These are phyloP conservation scores for Chaitophorus viminalis DNA, from an alignment of 2,888 invertebrate genomes.

Conservation along the genomic window DNA sequence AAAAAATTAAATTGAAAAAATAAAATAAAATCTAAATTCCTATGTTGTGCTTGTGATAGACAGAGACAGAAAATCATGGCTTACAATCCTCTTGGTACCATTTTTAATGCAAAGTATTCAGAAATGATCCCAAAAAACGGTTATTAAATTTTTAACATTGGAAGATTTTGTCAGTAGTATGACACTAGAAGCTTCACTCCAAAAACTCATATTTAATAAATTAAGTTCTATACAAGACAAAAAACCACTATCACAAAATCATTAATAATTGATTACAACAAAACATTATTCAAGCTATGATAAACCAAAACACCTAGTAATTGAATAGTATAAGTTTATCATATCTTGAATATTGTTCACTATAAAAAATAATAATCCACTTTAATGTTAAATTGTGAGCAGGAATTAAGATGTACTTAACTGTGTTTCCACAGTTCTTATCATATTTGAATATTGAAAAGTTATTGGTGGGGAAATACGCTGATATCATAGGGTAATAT, in stretches of 20 bases:
- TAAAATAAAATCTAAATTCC: too few relatives aligned
- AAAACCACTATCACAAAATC: background rate
- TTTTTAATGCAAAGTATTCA: constrained; percentile 60
- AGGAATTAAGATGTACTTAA: too few relatives aligned
- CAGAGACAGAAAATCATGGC: too few relatives aligned
- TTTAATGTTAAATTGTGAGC: background rate
- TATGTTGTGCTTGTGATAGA: too few relatives aligned
- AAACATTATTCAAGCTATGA: background rate
- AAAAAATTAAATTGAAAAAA: too few relatives aligned
- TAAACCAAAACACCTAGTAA: background rate
- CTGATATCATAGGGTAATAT: too few relatives aligned
- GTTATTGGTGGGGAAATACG: background rate
- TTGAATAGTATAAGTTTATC: too few relatives aligned
- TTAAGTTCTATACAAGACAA: background rate
- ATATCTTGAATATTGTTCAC: background rate
- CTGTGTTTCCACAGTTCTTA: too few relatives aligned
- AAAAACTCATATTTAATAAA: constrained; percentile 40
- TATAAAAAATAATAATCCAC: too few relatives aligned
- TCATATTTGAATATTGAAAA: background rate
- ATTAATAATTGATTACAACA: background rate
- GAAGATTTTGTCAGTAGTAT: constrained; percentile 44
- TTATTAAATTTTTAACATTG: constrained; percentile 22
- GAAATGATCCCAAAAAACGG: constrained; percentile 58
- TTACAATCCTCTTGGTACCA: too few relatives aligned
- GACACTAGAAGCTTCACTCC: constrained; percentile 53